phyloP scores from a whole-genome alignment of 2,888 invertebrate genomes.

The Xanthorhoe spadicearia region DNA sequence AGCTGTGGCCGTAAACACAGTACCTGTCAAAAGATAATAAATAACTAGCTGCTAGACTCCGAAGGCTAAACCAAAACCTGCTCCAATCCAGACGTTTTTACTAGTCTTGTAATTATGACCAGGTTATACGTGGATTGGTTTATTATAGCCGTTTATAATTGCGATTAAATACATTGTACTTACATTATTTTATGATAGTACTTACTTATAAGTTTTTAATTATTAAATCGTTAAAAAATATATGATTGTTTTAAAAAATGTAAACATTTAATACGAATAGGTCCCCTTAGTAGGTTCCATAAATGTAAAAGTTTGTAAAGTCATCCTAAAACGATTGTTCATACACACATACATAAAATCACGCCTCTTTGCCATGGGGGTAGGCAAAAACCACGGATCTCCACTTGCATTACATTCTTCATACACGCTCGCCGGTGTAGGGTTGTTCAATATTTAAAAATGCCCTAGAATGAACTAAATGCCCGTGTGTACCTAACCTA shows the following conservation, averaged over 20 bases:
- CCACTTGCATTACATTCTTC: too few species aligned
- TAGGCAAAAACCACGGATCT: too few species aligned
- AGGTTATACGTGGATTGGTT: background rate
- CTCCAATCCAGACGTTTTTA: conserved; percentile 11
- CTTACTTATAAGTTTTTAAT: background rate
- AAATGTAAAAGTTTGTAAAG: too few species aligned
- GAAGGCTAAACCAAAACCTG: conserved; percentile 10
- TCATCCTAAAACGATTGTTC: too few species aligned
- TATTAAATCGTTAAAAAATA: background rate
- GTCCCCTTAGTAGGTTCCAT: too few species aligned
- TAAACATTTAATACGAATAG: background rate
- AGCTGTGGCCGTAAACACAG: conserved; percentile 23
- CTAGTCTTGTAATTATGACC: conserved; percentile 1
- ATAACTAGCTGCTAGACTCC: conserved; percentile 9
- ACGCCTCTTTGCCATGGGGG: too few species aligned
- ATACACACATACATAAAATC: too few species aligned
- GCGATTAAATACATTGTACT: background rate
- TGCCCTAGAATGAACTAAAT: too few species aligned
- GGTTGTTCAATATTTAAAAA: too few species aligned
- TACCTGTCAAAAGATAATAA: conserved; percentile 19
- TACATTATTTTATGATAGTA: too few species aligned
- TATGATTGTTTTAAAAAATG: background rate
- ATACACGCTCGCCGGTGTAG: too few species aligned
- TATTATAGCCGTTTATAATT: background rate
- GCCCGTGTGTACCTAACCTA: too few species aligned